Evolutionary conservation across 2,113 vertebrate species (phyloP).

Genomic region (Probosciger aterrimus): DNA sequence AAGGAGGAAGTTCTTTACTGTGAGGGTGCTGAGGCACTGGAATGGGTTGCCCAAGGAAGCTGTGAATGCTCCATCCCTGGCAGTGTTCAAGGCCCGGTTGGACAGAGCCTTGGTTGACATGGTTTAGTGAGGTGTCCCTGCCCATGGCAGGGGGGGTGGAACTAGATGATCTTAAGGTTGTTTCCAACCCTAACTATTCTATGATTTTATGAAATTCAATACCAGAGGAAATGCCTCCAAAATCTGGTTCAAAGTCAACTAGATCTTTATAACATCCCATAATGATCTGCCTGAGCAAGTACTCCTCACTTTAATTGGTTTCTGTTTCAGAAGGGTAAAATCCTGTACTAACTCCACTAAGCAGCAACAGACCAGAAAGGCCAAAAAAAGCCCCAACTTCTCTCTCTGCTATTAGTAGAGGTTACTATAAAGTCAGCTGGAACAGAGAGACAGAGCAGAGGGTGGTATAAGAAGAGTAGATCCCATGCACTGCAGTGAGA

Average conservation of each 20-base stretch:
- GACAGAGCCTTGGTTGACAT: no score
- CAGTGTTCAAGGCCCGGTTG: no score
- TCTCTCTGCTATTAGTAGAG: fast-evolving
- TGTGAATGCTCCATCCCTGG: no score
- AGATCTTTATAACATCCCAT: neutral
- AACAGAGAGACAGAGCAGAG: neutral
- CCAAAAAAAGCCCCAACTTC: neutral
- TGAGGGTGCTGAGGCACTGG: no score
- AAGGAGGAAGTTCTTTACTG: no score
- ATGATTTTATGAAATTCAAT: neutral
- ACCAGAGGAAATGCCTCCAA: neutral
- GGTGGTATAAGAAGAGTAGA: neutral
- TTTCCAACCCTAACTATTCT: no score
- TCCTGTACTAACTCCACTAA: neutral
- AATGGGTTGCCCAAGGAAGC: no score
- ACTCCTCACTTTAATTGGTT: neutral
- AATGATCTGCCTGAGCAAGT: neutral
- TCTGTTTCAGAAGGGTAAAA: neutral
- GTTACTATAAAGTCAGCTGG: neutral
- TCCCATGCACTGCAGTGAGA: neutral
- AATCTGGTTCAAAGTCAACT: neutral
- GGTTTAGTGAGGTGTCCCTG: no score
- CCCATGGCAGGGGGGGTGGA: no score
- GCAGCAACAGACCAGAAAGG: neutral
- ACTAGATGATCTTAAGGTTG: no score